A percentile compares a stretch with the other conserved stretches of the same genome.
Conservation (phyloP, 2,888 invertebrate genomes). For the Athalia rosae region DNA sequence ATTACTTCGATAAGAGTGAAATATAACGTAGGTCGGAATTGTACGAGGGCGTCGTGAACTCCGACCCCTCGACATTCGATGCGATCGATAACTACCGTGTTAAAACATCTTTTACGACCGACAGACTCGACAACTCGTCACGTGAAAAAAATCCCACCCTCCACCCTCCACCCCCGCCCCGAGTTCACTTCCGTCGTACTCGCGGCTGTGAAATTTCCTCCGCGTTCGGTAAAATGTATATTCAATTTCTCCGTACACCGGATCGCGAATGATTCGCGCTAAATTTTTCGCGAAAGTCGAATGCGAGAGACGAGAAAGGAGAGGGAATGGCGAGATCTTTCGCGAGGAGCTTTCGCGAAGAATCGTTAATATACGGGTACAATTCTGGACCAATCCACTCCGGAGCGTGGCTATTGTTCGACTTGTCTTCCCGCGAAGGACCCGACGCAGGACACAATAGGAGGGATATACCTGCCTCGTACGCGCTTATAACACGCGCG, state of each 20-base stretch:
- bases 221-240: too few relatives aligned
- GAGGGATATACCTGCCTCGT: background rate
- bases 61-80: constrained; percentile 27
- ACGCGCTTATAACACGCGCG: too few relatives aligned
- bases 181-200: background rate
- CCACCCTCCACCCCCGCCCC: too few relatives aligned
- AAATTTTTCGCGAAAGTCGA: too few relatives aligned
- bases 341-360: constrained; percentile 5
- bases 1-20: constrained; percentile 32
- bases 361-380: background rate
- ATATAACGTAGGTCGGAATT: constrained; percentile 13
- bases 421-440: constrained; percentile 12
- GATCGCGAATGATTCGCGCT: too few relatives aligned
- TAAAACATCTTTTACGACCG: constrained; percentile 31
- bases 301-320: too few relatives aligned
- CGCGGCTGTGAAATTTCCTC: too few relatives aligned
- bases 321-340: background rate
- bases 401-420: constrained; percentile 30
- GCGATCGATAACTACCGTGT: constrained; percentile 25
- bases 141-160: background rate
- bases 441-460: constrained; percentile 28
- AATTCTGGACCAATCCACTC: constrained; percentile 29
- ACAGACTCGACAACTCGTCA: constrained; percentile 22
- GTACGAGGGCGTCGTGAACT: constrained; percentile 21
- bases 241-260: too few relatives aligned